phyloP scores from a whole-genome alignment of 2,113 vertebrate genomes.

The Melanostigma gelatinosum region DNA sequence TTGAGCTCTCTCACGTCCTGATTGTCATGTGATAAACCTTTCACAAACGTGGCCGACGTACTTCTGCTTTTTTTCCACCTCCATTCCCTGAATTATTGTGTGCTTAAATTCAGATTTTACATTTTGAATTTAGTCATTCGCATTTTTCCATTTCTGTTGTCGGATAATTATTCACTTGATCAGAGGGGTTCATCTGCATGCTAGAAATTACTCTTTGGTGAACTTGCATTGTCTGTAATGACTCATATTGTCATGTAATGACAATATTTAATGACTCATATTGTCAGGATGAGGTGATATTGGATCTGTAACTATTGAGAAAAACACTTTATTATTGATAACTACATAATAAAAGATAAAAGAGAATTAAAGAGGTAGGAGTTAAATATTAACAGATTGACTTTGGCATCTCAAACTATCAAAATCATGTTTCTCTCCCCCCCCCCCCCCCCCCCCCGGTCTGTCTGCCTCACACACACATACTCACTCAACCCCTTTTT shows the following conservation, averaged over 20 bases:
- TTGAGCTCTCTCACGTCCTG: background rate
- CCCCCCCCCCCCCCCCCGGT: no score
- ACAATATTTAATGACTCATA: background rate
- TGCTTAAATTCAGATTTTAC: background rate
- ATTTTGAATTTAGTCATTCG: background rate
- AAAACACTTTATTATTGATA: background rate
- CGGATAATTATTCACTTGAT: background rate
- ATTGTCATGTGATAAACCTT: background rate
- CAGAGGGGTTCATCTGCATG: background rate
- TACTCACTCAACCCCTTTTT: background rate
- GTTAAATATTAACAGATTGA: slow-evolving; percentile 32
- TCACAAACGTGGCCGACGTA: background rate
- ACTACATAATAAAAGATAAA: background rate
- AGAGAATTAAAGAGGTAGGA: background rate
- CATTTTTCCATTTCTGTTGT: background rate
- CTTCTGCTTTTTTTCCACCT: background rate
- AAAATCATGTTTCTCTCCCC: background rate
- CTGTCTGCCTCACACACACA: background rate
- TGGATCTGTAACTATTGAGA: background rate
- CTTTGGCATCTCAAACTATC: slow-evolving; percentile 2
- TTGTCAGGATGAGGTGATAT: background rate
- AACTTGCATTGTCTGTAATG: background rate
- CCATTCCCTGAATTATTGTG: background rate
- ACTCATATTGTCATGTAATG: background rate
- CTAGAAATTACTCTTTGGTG: background rate